Evolutionary conservation across 1,140 invertebrate genomes (phyloP), one percentile per base, ranked within the genome.

Genomic region (Melitaea cinxia): DNA sequence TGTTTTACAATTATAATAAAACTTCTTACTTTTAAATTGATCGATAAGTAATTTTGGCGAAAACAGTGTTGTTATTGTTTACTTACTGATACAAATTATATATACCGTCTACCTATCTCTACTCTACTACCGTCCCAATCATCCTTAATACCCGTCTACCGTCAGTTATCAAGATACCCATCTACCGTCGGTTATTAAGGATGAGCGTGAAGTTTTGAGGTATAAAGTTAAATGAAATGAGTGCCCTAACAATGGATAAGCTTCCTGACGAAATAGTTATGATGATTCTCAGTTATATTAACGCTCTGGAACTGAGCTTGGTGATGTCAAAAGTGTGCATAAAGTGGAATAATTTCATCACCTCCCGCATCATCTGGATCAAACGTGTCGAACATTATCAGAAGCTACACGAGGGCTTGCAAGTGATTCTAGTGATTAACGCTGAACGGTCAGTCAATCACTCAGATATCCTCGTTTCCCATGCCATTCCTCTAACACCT

Each of bases 181-280:
- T 17, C 17, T 26, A 33, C 14, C 37, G 4, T n/a, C 37, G 6
- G 2, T 39, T 15, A 39, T 39, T 12, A 6, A 39, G 17, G 9
- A 45, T 47, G 42, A 10, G 19, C 42, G 17, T 47, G 1, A 23
- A 23, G 19, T 12, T 47, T n/a, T 47, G 42, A 9, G 23, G 3
- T 33, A 45, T 24, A 49, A 49, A 49, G 26, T 30, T 21, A 50
- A 23, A 49, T 45, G 26, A 47, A 33, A 23, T 28, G 26, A 23
- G 4, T 10, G 10, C 17, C 19, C 7, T 24, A 10, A 24, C 14
- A 2, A 80, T 80, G 68, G 70, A 80, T 19, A 26, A 17, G 6
- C 42, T 83, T 2, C 80, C 78, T 1, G 73, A 83, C 26, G 78
- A 80, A 53, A 49, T 83, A 17, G 26, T 83, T 6, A 45, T 69